Percentiles rank a stretch among this genome's conserved stretches.
These are phyloP conservation scores for Meliscaeva auricollis DNA, from an alignment of 2,888 invertebrate species.

Conservation along the genomic window DNA sequence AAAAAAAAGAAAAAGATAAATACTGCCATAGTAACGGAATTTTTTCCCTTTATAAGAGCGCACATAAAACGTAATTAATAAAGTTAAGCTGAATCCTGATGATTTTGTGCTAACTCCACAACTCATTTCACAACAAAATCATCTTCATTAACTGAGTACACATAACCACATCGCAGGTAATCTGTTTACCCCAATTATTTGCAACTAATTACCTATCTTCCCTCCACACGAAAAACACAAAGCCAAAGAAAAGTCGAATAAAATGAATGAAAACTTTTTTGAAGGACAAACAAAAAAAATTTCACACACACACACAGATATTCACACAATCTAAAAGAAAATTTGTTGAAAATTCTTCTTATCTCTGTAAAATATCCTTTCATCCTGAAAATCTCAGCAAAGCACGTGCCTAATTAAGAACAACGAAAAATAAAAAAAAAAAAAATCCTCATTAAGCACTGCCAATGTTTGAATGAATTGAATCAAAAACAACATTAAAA, in stretches of 20 bases:
- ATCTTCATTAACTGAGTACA: conserved; percentile 44
- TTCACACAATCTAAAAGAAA: conserved; percentile 29
- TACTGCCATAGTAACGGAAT: not conserved
- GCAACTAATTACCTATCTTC: conserved; percentile 57
- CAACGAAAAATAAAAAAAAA: conserved; percentile 7
- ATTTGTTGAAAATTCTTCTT: conserved; percentile 34
- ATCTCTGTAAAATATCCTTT: conserved; percentile 22
- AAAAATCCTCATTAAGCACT: conserved; percentile 56
- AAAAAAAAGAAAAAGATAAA: not conserved
- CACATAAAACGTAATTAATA: conserved; percentile 11
- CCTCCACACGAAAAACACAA: not conserved
- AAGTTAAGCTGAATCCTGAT: conserved; percentile 13
- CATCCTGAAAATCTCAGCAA: conserved; percentile 44
- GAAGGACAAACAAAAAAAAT: not conserved
- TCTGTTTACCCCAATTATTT: conserved; percentile 67
- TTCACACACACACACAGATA: not conserved
- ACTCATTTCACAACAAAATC: conserved; percentile 19
- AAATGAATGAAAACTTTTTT: not conserved
- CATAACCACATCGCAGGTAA: conserved; percentile 34
- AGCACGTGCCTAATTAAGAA: conserved; percentile 71
- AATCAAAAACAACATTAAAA: conserved; percentile 53
- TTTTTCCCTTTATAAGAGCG: not conserved
- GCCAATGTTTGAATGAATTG: conserved; percentile 55
- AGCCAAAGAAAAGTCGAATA: not conserved
- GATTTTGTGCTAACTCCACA: conserved; percentile 8